phyloP scores from a whole-genome alignment of 2,113 vertebrate species.

The Trematocara stigmaticum region DNA sequence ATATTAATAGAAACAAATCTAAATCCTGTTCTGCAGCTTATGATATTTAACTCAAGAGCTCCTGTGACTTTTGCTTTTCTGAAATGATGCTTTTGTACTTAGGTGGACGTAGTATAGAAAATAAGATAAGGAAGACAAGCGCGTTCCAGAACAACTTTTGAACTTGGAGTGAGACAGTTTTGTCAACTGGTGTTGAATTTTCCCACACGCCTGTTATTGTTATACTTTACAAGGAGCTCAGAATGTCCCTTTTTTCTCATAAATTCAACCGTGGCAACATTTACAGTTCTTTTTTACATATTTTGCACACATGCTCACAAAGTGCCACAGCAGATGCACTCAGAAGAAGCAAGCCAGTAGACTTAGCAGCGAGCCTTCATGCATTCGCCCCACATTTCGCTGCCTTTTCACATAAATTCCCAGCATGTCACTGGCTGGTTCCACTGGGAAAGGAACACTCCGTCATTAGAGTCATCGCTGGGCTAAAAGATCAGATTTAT shows the following conservation, averaged over 20 bases:
- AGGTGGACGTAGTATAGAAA: not conserved
- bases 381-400: constrained; percentile 3
- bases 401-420: constrained; percentile 34
- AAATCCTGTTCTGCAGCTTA: not conserved
- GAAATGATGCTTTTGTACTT: not conserved
- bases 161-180: not conserved
- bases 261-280: not conserved
- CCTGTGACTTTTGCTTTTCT: not conserved
- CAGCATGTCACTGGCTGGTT: constrained; percentile 26
- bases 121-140: not conserved
- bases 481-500: constrained; percentile 55
- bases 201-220: not conserved
- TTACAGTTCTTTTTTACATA: not conserved
- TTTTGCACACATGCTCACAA: not conserved
- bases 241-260: not conserved
- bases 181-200: not conserved
- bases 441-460: not conserved
- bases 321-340: not conserved
- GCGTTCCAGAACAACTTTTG: not conserved
- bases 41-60: not conserved
- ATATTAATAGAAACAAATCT: not conserved
- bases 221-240: not conserved
- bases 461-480: constrained; percentile 26
- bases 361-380: not conserved
- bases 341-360: not conserved